Conservation (phyloP, 1,140 invertebrate genomes). For the Neodiprion fabricii region DNA sequence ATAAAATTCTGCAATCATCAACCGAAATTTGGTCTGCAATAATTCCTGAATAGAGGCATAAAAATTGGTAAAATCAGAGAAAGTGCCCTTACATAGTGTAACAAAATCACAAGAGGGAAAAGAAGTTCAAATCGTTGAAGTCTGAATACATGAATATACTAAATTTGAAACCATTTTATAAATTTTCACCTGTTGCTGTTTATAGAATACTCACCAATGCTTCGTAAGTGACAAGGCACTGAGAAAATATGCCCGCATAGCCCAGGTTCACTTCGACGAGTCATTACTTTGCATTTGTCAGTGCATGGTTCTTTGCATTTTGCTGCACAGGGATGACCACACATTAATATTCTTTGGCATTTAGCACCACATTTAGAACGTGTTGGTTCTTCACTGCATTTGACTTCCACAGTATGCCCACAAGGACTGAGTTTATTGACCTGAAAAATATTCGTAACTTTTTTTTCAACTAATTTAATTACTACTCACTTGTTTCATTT, state of each 20-base stretch:
- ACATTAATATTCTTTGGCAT: constrained; percentile 51
- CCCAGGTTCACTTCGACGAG: constrained; percentile 34
- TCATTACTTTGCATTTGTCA: constrained; percentile 39
- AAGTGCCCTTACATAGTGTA: too few species aligned
- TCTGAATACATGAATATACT: too few species aligned
- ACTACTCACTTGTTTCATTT: too few species aligned
- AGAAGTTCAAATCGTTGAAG: too few species aligned
- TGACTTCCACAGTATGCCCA: constrained; percentile 50
- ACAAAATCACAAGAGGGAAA: too few species aligned
- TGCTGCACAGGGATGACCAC: constrained; percentile 58
- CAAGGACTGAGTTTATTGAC: constrained; percentile 59
- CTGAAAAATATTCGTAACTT: constrained; percentile 43
- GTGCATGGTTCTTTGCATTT: constrained; percentile 54
- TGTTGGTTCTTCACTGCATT: constrained; percentile 42
- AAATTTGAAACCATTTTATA: not conserved
- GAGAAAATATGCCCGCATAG: constrained; percentile 58
- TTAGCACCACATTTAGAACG: constrained; percentile 42
- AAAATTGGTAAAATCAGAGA: too few species aligned
- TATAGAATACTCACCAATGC: not conserved
- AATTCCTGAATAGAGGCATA: too few species aligned
- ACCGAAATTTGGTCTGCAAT: too few species aligned
- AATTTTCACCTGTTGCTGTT: constrained; percentile 22
- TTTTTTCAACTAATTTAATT: not conserved
- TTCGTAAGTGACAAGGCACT: constrained; percentile 48
- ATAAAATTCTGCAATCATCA: too few species aligned